Evolutionary conservation across 2,113 vertebrate species (phyloP), one percentile per base, ranked within the genome.

Genomic region (Sinosuthora webbiana): DNA sequence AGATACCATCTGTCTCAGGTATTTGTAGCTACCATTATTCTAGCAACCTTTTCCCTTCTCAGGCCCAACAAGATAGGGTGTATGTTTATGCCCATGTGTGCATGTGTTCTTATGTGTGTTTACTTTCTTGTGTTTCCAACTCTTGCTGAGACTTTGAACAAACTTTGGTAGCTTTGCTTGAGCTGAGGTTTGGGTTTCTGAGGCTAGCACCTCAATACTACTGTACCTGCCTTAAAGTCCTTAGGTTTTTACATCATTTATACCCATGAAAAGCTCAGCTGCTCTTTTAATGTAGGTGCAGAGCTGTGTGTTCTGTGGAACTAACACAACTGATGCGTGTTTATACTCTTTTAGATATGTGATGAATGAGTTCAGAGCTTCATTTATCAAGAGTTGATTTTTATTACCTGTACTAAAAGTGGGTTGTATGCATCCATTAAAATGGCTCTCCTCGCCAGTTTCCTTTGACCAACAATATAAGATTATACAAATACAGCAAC

Each of bases 41-140:
- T 18, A 63, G 10, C 17, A 57, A 35, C 3, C 2, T 79, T 65
- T 83, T 19, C 16, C 20, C 12, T 39, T 81, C 25, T 24, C 28
- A 44, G 4, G 3, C 33, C 33, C 10, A 27, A 1, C 1, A 42
- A 75, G 18, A 12, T 11, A 45, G 8, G 9, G 3, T 11, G 20
- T 19, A 30, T 41, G 4, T n/a, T n/a, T 59, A 10, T 50, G 9
- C 8, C 14, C 15, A 49, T 1, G 0, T 18, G 17, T 76, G 13
- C 12, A 5, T 16, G 7, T 75, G 10, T 35, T 45, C 27, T 47
- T 76, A 44, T 7, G 1, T 8, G 11, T 25, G 2, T 27, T 25
- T 49, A 3, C 35, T 70, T 74, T 39, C 15, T 33, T 49, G 16
- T 42, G 49, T 18, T 83, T 15, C 7, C 30, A 79, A 6, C 7